Percentiles rank a stretch among this genome's conserved stretches.
Evolutionary conservation across 2,797 vertebrate species (phyloP).

Genomic region (Taeniopygia guttata): DNA sequence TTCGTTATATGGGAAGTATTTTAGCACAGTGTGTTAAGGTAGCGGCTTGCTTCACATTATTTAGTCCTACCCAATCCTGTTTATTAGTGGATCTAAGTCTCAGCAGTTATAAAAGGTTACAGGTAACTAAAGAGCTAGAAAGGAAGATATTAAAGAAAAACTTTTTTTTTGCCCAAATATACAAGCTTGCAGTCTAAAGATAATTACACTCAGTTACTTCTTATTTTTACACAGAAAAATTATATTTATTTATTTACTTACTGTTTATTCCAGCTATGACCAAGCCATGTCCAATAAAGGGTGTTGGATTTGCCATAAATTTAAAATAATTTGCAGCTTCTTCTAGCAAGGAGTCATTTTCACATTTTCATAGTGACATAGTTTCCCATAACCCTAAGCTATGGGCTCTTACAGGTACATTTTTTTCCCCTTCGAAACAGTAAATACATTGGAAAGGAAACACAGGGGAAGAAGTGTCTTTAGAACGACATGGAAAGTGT

Average conservation of each 20-base stretch:
- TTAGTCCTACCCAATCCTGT: neutral
- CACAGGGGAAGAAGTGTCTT: neutral
- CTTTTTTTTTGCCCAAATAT: neutral
- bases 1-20: conserved; percentile 46
- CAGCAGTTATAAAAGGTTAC: neutral
- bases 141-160: neutral
- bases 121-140: neutral
- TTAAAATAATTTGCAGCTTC: neutral
- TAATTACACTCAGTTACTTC: neutral
- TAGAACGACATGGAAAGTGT: neutral
- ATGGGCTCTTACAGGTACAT: accelerated
- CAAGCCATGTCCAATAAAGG: neutral
- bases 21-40: neutral
- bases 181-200: neutral
- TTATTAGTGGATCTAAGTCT: neutral
- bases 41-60: neutral
- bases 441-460: neutral
- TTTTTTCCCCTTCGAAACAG: neutral
- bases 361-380: neutral
- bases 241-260: neutral
- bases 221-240: neutral
- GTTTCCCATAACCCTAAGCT: neutral
- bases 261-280: neutral
- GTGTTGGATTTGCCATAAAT: neutral
- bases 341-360: neutral